These are phyloP conservation scores for Macrotrachela quadricornifera DNA, from an alignment of 1,140 invertebrate species.

Conservation along the genomic window DNA sequence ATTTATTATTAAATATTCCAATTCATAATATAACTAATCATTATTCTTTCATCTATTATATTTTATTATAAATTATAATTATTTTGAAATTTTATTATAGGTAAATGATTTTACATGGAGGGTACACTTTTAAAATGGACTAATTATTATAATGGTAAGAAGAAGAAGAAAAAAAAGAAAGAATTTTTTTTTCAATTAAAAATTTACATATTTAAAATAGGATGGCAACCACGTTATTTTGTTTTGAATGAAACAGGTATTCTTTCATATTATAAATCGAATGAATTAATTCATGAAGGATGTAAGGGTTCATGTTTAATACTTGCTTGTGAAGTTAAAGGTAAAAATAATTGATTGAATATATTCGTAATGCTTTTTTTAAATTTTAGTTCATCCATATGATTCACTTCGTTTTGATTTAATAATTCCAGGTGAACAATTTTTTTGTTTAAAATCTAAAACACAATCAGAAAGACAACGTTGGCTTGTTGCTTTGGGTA, in stretches of 20 bases:
- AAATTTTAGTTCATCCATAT: slow-evolving; percentile 41
- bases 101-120: slow-evolving; percentile 35
- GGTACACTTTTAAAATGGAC: slow-evolving; percentile 58
- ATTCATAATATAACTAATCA: too few relatives aligned
- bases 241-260: slow-evolving; percentile 49
- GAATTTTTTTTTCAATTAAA: too few relatives aligned
- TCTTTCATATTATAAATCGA: slow-evolving; percentile 56
- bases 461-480: slow-evolving; percentile 50
- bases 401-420: slow-evolving; percentile 49
- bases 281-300: slow-evolving; percentile 56
- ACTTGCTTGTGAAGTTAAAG: slow-evolving; percentile 56
- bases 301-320: slow-evolving; percentile 62
- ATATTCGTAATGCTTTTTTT: background rate
- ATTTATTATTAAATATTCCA: too few relatives aligned
- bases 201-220: slow-evolving; percentile 29
- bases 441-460: slow-evolving; percentile 52
- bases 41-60: too few relatives aligned
- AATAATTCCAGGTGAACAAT: slow-evolving; percentile 55
- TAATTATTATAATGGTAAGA: slow-evolving; percentile 55
- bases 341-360: slow-evolving; percentile 25
- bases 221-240: slow-evolving; percentile 67
- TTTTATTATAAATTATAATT: too few relatives aligned
- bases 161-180: too few relatives aligned
- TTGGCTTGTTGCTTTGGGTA: slow-evolving; percentile 56
- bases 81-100: too few relatives aligned